Conservation (phyloP, 2,113 vertebrate species). For the Plotosus lineatus region DNA sequence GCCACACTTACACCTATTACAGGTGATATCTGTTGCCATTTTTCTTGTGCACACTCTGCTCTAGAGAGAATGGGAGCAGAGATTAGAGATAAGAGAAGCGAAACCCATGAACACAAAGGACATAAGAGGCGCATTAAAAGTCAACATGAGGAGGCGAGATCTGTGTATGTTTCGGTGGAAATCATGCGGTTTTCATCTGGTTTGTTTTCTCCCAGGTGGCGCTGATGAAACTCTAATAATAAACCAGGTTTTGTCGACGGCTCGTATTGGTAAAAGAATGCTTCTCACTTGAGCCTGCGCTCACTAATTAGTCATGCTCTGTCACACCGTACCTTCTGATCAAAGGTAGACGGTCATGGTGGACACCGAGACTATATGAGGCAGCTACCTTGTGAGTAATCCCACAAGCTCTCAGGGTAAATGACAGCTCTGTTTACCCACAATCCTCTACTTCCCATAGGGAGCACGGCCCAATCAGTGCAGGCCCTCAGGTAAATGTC, state of each 20-base stretch:
- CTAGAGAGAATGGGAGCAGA: constrained; percentile 8
- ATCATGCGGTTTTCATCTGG: neutral
- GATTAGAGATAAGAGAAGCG: neutral
- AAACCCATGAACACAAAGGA: neutral
- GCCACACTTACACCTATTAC: constrained; percentile 55
- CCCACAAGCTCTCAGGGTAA: constrained; percentile 65
- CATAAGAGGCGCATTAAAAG: neutral
- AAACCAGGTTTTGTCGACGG: neutral
- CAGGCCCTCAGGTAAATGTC: constrained; percentile 74
- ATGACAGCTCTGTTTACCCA: constrained; percentile 74
- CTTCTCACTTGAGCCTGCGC: neutral
- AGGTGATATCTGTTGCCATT: constrained; percentile 38
- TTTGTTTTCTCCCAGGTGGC: neutral
- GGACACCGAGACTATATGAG: constrained; percentile 20
- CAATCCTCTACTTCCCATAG: constrained; percentile 61
- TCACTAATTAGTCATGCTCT: constrained; percentile 10
- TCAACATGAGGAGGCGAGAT: neutral
- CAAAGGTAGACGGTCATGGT: constrained; percentile 27
- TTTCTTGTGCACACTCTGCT: constrained; percentile 1
- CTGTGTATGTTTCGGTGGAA: neutral
- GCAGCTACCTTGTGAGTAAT: constrained; percentile 53
- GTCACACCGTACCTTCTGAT: neutral
- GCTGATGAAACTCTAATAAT: neutral
- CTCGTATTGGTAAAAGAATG: constrained; percentile 13
- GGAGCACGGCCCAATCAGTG: constrained; percentile 63